phyloP scores from a whole-genome alignment of 2,888 invertebrate genomes.

The Chrysopilus asiliformis region DNA sequence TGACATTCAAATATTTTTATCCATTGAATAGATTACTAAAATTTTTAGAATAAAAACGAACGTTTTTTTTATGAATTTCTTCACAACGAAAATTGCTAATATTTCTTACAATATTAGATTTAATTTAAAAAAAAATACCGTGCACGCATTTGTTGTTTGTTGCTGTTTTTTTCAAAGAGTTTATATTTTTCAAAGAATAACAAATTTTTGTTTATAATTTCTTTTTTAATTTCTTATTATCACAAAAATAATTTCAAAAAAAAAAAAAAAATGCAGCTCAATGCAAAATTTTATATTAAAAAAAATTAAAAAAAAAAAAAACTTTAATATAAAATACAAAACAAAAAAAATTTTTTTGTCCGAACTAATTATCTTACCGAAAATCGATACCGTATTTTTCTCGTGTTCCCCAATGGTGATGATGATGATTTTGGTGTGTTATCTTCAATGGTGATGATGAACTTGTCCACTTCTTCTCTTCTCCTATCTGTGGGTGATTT shows the following conservation, averaged over 20 bases:
- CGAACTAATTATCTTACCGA: conserved; percentile 40
- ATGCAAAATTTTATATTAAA: conserved; percentile 14
- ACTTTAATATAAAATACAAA: conserved; percentile 15
- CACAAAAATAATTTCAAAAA: too few relatives aligned
- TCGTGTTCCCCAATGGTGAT: conserved; percentile 36
- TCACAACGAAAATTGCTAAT: too few relatives aligned
- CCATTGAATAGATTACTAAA: too few relatives aligned
- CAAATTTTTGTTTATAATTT: conserved; percentile 1
- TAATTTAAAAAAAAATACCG: conserved; percentile 8
- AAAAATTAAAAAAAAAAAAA: conserved; percentile 17
- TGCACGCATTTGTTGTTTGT: conserved; percentile 15
- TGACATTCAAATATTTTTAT: too few relatives aligned
- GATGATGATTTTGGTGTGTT: conserved; percentile 13
- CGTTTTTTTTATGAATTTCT: too few relatives aligned
- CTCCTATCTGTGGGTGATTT: conserved; percentile 6
- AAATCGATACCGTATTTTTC: conserved; percentile 40
- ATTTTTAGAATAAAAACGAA: too few relatives aligned
- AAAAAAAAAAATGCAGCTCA: conserved; percentile 9
- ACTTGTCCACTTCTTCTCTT: conserved; percentile 14
- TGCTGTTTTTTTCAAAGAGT: conserved; percentile 14
- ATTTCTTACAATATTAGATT: too few relatives aligned
- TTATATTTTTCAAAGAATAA: conserved; percentile 1
- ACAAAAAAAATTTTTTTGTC: conserved; percentile 29
- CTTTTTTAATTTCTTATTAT: conserved; percentile 4
- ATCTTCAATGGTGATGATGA: conserved; percentile 9